These are phyloP conservation scores for Mechanitis messenoides DNA, from an alignment of 2,888 invertebrate genomes.

Conservation along the genomic window DNA sequence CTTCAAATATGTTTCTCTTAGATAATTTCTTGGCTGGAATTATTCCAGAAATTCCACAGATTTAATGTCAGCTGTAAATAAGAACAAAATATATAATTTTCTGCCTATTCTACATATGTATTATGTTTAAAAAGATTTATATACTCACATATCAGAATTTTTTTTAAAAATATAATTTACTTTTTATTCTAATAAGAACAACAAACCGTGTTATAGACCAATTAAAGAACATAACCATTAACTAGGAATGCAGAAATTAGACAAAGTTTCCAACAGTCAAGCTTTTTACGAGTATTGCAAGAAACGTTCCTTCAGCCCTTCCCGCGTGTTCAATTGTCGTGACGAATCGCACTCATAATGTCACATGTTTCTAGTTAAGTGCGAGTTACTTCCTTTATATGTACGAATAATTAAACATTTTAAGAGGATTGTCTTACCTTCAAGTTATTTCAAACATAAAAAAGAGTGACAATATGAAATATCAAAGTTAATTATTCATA, in stretches of 20 bases:
- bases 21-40: constrained; percentile 16
- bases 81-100: no score
- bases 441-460: background rate
- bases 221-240: constrained; percentile 2
- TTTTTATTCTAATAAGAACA: background rate
- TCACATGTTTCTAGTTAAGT: constrained; percentile 49
- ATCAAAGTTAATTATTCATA: background rate
- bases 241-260: constrained; percentile 38
- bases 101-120: no score
- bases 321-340: constrained; percentile 68
- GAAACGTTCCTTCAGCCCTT: constrained; percentile 50
- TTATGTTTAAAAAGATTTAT: no score
- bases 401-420: constrained; percentile 43
- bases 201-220: background rate
- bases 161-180: background rate
- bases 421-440: constrained; percentile 16
- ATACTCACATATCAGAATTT: no score
- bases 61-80: no score
- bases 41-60: background rate
- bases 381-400: constrained; percentile 42
- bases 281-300: constrained; percentile 41
- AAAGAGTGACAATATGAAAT: background rate
- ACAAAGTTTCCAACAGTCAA: constrained; percentile 36
- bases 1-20: constrained; percentile 6
- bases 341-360: constrained; percentile 72